Evolutionary conservation across 2,888 invertebrate genomes (phyloP).

Genomic region (Meteorus colon): DNA sequence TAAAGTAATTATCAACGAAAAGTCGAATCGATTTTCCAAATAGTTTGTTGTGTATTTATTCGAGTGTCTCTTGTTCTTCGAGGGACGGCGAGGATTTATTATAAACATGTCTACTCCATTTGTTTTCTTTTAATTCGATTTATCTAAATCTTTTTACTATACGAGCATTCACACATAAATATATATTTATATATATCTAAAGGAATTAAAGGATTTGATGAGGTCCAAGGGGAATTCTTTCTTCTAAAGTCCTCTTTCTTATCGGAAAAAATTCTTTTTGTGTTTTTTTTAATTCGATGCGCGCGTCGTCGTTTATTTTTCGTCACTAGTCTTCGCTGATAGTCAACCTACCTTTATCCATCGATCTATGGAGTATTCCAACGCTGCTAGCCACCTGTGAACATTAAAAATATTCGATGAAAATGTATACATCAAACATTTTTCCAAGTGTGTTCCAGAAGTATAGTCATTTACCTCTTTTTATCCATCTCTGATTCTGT

Average conservation of each 20-base stretch:
- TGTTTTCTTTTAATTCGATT: slow-evolving; percentile 20
- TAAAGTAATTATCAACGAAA: not conserved
- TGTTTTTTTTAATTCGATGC: slow-evolving; percentile 26
- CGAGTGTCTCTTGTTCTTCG: not conserved
- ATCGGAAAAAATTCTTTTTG: not conserved
- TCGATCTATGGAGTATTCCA: slow-evolving; percentile 95
- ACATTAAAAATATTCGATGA: slow-evolving; percentile 12
- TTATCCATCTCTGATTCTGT: slow-evolving; percentile 96
- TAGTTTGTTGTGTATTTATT: not conserved
- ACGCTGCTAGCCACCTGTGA: slow-evolving; percentile 92
- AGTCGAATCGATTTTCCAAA: not conserved
- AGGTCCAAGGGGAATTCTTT: not conserved
- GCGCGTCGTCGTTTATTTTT: slow-evolving; percentile 17
- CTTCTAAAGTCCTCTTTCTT: not conserved
- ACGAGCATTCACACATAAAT: too few relatives aligned
- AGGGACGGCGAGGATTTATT: slow-evolving; percentile 46
- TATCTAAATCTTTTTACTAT: not conserved
- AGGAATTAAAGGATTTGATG: slow-evolving; percentile 14
- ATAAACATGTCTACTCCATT: slow-evolving; percentile 43
- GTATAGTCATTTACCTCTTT: slow-evolving; percentile 80
- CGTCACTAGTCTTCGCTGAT: slow-evolving; percentile 41
- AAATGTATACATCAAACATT: too few relatives aligned
- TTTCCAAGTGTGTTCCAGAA: too few relatives aligned
- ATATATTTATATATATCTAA: not conserved
- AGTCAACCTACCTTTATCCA: slow-evolving; percentile 88